Percentiles rank a stretch among this genome's conserved stretches.
Evolutionary conservation across 2,113 vertebrate species (phyloP).

Genomic region (Excalfactoria chinensis): DNA sequence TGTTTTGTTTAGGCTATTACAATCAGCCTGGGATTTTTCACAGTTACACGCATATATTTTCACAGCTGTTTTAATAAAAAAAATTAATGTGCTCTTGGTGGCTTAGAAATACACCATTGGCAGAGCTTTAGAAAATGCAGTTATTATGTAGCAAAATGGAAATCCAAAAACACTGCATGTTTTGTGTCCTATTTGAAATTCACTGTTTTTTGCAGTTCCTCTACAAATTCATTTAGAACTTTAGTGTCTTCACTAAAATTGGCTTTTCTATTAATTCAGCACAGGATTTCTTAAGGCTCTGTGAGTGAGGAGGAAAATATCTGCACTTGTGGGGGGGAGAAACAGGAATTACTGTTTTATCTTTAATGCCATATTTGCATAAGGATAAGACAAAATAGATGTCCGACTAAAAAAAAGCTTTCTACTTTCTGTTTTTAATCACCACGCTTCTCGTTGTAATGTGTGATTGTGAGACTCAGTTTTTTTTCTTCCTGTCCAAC

Average conservation of each 20-base stretch:
- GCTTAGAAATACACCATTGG: constrained; percentile 51
- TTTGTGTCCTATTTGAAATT: constrained; percentile 53
- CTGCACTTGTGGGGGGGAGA: not conserved
- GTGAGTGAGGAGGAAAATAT: constrained; percentile 25
- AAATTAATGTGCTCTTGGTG: constrained; percentile 60
- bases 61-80: constrained; percentile 59
- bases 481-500: not conserved
- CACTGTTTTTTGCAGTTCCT: constrained; percentile 23
- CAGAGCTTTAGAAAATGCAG: constrained; percentile 29
- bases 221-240: constrained; percentile 57
- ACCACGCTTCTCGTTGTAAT: not conserved
- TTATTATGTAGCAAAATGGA: not conserved
- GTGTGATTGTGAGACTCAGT: not conserved
- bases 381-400: constrained; percentile 20
- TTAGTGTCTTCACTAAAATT: constrained; percentile 31
- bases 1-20: constrained; percentile 60
- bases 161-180: not conserved
- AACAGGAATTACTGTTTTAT: constrained; percentile 44
- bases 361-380: constrained; percentile 49
- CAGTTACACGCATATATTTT: constrained; percentile 51
- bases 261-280: constrained; percentile 2
- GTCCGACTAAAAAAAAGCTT: not conserved
- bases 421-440: not conserved
- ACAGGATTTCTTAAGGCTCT: not conserved
- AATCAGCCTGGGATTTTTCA: constrained; percentile 46